Base-by-base conservation (phyloP, 2,888 invertebrate genomes). In the Nesidiocoris tenuis region DNA sequence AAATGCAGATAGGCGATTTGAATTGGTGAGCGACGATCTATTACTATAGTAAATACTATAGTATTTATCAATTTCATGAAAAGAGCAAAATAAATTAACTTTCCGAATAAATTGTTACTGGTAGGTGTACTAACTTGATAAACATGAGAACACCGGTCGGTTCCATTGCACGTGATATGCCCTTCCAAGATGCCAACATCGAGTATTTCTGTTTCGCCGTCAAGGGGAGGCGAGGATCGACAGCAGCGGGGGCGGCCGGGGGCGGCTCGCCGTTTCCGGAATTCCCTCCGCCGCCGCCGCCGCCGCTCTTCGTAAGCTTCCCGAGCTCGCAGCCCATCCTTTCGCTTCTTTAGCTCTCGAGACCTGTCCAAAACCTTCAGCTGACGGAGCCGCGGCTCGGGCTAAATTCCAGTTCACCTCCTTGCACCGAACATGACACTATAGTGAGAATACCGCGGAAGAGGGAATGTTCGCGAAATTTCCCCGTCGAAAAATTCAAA, bases 91-190 rank as follows among this genome's bases (percentile, higher is more conserved):
- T n/a, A n/a, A n/a, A n/a, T n/a, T n/a, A n/a, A n/a, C n/a, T n/a
- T n/a, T n/a, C n/a, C n/a, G n/a, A n/a, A n/a, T n/a, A n/a, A n/a
- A n/a, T n/a, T n/a, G n/a, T n/a, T n/a, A n/a, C n/a, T n/a, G n/a
- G n/a, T 39, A 39, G 39, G 39, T 39, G 12, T 57, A 90, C 93
- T 90, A 86, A 95, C 95, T 92, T 93, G 84, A 94, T 87, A 84
- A 95, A 95, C 95, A 95, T 95, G 85, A 90, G 90, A 80, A 94
- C 90, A 68, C 95, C 95, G 63, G 95, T 95, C 74, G 91, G 90
- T 84, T 93, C 92, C 89, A 95, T 92, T 16, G 94, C 94, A 79
- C 95, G 87, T 79, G 91, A 90, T 81, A 95, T 95, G 24, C 93
- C 95, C 82, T 93, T 94, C 95, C 95, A 95, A 12, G 94, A 94